These are phyloP conservation scores for Otus scops DNA, from an alignment of 2,797 vertebrate species.

Conservation along the genomic window DNA sequence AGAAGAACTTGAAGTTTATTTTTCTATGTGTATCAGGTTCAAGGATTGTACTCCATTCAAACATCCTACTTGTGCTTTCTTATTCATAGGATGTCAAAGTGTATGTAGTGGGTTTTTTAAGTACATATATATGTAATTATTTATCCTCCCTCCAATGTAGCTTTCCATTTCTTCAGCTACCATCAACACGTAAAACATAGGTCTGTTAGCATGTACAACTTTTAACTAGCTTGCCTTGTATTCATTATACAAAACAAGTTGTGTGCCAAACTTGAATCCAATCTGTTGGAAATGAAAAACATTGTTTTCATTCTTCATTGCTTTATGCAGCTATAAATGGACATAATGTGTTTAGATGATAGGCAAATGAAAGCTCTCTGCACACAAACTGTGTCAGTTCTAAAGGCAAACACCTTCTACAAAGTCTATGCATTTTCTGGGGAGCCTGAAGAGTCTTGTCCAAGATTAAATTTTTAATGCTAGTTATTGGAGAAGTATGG, in stretches of 20 bases:
- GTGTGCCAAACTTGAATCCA: not conserved
- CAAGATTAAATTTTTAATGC: not conserved
- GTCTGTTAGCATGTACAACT: not conserved
- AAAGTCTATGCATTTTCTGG: not conserved
- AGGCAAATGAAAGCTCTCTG: not conserved
- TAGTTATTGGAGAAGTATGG: not conserved
- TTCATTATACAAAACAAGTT: not conserved
- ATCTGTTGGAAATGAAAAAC: not conserved
- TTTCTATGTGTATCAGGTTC: not conserved
- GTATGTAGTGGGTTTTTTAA: not conserved
- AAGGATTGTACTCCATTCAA: not conserved
- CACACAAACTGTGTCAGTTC: not conserved
- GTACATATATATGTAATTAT: not conserved
- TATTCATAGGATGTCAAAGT: not conserved
- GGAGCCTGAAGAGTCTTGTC: not conserved
- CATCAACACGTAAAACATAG: not conserved
- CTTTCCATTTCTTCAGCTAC: not conserved
- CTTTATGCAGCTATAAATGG: not conserved
- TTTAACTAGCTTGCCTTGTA: not conserved
- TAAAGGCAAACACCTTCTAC: not conserved
- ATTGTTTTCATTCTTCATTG: not conserved
- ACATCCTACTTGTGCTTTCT: slow-evolving; percentile 3
- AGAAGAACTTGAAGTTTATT: not conserved
- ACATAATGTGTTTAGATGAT: not conserved
- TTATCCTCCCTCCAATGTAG: not conserved